Evolutionary conservation across 2,113 vertebrate species (phyloP), one percentile per base, ranked within the genome.

Genomic region (Deroptyus accipitrinus): DNA sequence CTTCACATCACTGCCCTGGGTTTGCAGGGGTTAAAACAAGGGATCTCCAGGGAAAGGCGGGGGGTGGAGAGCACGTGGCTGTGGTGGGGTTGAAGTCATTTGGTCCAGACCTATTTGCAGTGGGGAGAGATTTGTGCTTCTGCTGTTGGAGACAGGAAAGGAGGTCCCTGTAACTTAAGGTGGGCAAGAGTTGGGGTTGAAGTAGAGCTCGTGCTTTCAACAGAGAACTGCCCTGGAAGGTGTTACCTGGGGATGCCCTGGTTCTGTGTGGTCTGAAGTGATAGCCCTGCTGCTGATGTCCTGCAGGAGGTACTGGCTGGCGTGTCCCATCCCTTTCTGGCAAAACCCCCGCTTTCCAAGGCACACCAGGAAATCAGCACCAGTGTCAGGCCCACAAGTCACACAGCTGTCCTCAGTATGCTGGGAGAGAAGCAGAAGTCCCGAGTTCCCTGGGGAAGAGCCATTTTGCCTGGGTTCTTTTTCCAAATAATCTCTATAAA

Each of bases 201-300:
- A 67, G 51, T 2, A 90, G 59, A 81, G 39, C 20, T 88, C 3
- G 0, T 3, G 25, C 27, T 92, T n/a, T 41, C 15, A 7, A 1
- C 11, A 35, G 49, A 35, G 25, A 46, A 6, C 6, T 8, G n/a
- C 49, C 28, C 39, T 18, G 41, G 12, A 19, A 54, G 35, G 35
- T 1, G 1, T 80, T 69, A 24, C 25, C 41, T 75, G 70, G 51
- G 66, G 24, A 8, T 90, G 35, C 30, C 11, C 4, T 6, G n/a
- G 12, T 64, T 86, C 69, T 17, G 3, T 0, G 0, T 7, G 17
- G 18, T 51, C 3, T 0, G 5, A 51, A 55, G 51, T 0, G 0
- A 41, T 41, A 82, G 31, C 25, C 3, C 33, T 41, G n/a, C 37
- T 78, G 52, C 74, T 1, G 3, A 6, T 59, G 74, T 55, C 28